Percentiles rank a stretch among this genome's conserved stretches.
Evolutionary conservation across 1,140 invertebrate species (phyloP).

Genomic region (Drosophila tristis): DNA sequence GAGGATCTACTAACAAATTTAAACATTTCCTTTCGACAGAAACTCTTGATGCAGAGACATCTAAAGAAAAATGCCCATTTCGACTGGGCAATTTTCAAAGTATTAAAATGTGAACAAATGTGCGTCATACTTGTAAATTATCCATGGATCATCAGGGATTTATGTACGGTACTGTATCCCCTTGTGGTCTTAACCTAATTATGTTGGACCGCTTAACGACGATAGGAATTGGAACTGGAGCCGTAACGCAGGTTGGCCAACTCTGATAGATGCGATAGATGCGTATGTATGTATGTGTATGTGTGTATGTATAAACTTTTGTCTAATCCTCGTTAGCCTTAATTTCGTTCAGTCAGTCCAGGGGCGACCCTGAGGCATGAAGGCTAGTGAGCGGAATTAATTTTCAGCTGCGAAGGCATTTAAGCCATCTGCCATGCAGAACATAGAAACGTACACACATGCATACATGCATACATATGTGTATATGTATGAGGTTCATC

Average conservation of each 20-base stretch:
- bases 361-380: conserved; percentile 2
- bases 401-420: conserved; percentile 42
- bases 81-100: no score
- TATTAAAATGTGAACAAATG: no score
- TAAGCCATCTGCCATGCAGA: conserved; percentile 5
- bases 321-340: conserved; percentile 51
- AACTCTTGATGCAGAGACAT: no score
- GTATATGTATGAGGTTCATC: conserved; percentile 26
- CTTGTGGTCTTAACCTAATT: no score
- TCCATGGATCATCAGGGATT: no score
- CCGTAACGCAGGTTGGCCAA: conserved; percentile 1
- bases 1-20: no score
- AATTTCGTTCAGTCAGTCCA: conserved; percentile 28
- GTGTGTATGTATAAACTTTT: conserved; percentile 26
- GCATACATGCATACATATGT: background rate
- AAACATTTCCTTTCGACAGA: no score
- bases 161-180: no score
- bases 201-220: no score
- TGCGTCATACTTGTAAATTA: no score
- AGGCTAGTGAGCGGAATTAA: conserved; percentile 5
- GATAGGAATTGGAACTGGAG: no score
- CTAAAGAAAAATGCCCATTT: no score
- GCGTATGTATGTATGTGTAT: conserved; percentile 4
- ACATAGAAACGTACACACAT: background rate
- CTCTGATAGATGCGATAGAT: background rate